A percentile compares a stretch with the other conserved stretches of the same genome.
Evolutionary conservation across 2,888 invertebrate genomes (phyloP).

Genomic region (Anorthoa munda): DNA sequence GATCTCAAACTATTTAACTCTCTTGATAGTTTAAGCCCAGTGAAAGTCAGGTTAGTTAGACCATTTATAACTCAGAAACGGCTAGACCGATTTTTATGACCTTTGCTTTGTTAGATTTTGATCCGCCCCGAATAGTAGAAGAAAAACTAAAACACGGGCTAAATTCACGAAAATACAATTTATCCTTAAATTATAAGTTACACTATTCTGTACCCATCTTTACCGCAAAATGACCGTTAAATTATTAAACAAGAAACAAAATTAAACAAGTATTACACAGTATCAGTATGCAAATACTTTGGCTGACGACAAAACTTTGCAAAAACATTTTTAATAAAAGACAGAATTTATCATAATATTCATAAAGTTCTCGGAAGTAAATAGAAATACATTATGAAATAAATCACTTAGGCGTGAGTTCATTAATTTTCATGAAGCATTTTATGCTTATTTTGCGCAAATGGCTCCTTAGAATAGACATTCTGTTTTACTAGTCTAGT

Average conservation of each 20-base stretch:
- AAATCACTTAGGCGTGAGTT: conserved; percentile 58
- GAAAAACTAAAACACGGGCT: too few relatives aligned
- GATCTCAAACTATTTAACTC: too few relatives aligned
- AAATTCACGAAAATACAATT: too few relatives aligned
- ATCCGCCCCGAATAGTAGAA: too few relatives aligned
- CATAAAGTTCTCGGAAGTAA: conserved; percentile 63
- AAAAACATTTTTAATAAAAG: conserved; percentile 64
- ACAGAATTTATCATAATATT: conserved; percentile 65
- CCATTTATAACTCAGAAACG: too few relatives aligned
- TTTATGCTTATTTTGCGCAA: conserved; percentile 47
- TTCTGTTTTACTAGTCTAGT: conserved; percentile 19
- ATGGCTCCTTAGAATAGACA: conserved; percentile 37
- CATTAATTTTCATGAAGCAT: conserved; percentile 59
- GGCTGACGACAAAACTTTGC: conserved; percentile 53
- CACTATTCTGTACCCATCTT: background rate
- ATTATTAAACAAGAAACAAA: conserved; percentile 40
- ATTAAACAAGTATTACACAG: conserved; percentile 51
- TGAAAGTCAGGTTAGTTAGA: too few relatives aligned
- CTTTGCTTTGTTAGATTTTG: too few relatives aligned
- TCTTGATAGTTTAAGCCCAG: too few relatives aligned
- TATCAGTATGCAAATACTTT: conserved; percentile 61
- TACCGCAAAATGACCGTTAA: conserved; percentile 7
- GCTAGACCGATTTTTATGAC: too few relatives aligned
- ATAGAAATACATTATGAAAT: conserved; percentile 64
- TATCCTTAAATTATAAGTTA: background rate